Evolutionary conservation across 2,797 vertebrate genomes (phyloP).

Genomic region (Sebastes iracundus): DNA sequence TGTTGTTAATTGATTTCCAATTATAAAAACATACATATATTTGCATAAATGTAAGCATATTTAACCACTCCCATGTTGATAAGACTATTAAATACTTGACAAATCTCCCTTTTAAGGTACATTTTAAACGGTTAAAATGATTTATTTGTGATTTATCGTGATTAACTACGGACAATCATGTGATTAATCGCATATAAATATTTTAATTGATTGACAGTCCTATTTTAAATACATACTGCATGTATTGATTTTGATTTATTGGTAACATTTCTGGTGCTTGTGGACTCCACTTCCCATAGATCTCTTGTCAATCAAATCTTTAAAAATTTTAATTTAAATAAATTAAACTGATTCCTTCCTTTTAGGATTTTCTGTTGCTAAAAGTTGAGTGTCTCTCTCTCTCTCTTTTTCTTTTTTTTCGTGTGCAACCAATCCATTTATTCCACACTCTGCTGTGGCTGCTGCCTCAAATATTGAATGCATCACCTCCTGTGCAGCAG

Average conservation of each 20-base stretch:
- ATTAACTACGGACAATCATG: too few relatives aligned
- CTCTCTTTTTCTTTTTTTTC: not conserved
- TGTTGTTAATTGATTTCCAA: too few relatives aligned
- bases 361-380: slow-evolving; percentile 1
- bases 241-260: not conserved
- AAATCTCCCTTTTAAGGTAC: too few relatives aligned
- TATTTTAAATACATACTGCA: not conserved
- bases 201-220: too few relatives aligned
- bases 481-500: slow-evolving; percentile 2
- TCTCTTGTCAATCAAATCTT: not conserved
- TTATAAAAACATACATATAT: too few relatives aligned
- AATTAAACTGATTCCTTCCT: not conserved
- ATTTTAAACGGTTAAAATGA: too few relatives aligned
- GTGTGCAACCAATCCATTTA: not conserved
- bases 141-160: too few relatives aligned
- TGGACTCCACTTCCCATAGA: not conserved
- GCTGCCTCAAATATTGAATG: slow-evolving; percentile 9
- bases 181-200: too few relatives aligned
- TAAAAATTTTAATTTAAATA: too few relatives aligned
- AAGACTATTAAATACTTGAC: too few relatives aligned
- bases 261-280: not conserved
- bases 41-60: too few relatives aligned
- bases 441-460: not conserved
- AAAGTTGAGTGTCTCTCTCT: not conserved
- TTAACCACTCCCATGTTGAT: too few relatives aligned